phyloP scores from a whole-genome alignment of 2,888 invertebrate species.

The Nephrotoma appendiculata region DNA sequence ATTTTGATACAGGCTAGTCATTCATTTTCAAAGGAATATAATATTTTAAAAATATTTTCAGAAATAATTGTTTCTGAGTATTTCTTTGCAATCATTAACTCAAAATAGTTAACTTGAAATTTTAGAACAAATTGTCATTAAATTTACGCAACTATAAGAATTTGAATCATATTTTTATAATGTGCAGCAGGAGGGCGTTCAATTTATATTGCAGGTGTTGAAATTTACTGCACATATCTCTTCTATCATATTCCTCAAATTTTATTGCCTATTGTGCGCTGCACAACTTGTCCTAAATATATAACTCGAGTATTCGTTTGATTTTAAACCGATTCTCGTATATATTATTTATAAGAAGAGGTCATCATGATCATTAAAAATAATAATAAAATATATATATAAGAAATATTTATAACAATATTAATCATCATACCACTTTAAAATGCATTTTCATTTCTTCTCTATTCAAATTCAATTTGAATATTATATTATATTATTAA shows the following conservation, averaged over 20 bases:
- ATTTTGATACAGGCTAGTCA: too few relatives aligned
- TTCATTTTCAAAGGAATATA: too few relatives aligned
- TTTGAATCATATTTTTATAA: too few relatives aligned
- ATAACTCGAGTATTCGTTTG: neutral
- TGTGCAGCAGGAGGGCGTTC: too few relatives aligned
- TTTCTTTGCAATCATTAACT: too few relatives aligned
- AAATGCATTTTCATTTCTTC: neutral
- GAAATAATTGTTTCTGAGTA: too few relatives aligned
- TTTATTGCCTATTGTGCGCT: neutral
- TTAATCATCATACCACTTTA: neutral
- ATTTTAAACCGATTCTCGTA: neutral
- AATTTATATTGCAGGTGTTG: neutral
- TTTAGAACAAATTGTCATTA: too few relatives aligned
- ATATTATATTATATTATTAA: neutral
- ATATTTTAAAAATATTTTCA: too few relatives aligned
- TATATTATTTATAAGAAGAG: neutral
- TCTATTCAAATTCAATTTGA: neutral
- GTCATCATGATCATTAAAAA: neutral
- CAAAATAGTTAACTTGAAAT: too few relatives aligned
- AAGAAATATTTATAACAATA: neutral
- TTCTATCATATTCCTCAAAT: neutral
- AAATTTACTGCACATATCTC: neutral
- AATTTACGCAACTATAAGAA: too few relatives aligned
- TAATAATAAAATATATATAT: too few relatives aligned
- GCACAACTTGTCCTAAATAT: neutral